phyloP scores from a whole-genome alignment of 2,113 vertebrate genomes.

The Pterocles burchelli region DNA sequence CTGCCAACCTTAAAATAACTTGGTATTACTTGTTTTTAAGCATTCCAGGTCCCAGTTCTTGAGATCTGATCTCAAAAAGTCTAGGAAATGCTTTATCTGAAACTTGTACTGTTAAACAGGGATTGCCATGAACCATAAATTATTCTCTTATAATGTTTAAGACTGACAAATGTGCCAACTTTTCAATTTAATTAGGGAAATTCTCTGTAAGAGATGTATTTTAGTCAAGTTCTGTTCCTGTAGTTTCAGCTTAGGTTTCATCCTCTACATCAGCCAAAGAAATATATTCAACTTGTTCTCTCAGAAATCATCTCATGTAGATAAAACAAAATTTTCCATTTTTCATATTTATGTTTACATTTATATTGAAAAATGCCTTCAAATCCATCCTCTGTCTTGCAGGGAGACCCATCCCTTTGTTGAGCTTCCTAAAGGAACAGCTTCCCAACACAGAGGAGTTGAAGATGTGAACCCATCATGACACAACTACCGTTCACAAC shows the following conservation, averaged over 20 bases:
- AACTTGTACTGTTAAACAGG: neutral
- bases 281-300: neutral
- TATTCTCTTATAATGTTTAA: neutral
- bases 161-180: constrained; percentile 3
- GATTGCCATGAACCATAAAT: neutral
- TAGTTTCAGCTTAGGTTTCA: neutral
- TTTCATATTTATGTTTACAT: neutral
- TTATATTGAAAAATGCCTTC: neutral
- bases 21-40: neutral
- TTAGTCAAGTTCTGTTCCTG: neutral
- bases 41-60: neutral
- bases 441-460: neutral
- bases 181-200: constrained; percentile 38
- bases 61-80: neutral
- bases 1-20: neutral
- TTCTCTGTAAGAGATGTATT: neutral
- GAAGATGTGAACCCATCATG: neutral
- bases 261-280: neutral
- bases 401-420: neutral
- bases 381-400: neutral
- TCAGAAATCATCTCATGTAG: neutral
- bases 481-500: neutral
- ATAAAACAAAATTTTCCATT: neutral
- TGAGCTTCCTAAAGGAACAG: neutral
- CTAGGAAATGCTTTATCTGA: neutral